Conservation (phyloP, 2,113 vertebrate species). For the Rana temporaria region DNA sequence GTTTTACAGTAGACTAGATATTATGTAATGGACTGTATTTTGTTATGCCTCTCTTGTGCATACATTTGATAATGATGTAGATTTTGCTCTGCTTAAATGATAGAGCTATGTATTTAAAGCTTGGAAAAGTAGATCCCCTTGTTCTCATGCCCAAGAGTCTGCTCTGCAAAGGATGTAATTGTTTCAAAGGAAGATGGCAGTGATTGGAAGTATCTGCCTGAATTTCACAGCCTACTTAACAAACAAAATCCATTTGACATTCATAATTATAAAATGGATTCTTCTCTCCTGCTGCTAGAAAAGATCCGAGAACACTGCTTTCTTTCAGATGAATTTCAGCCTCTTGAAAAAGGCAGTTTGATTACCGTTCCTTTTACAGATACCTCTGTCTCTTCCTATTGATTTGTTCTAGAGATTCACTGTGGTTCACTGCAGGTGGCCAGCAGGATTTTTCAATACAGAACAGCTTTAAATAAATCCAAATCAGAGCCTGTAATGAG, state of each 20-base stretch:
- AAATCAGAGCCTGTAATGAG: constrained; percentile 61
- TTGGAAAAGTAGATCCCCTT: constrained; percentile 6
- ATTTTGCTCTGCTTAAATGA: neutral
- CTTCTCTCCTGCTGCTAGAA: constrained; percentile 11
- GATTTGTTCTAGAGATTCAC: constrained; percentile 66
- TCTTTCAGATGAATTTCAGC: neutral
- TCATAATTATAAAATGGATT: constrained; percentile 58
- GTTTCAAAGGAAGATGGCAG: constrained; percentile 45
- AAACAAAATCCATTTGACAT: constrained; percentile 58
- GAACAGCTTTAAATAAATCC: constrained; percentile 67
- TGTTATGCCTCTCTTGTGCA: neutral
- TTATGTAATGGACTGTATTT: neutral
- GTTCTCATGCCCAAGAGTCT: constrained; percentile 28
- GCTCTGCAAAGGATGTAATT: constrained; percentile 53
- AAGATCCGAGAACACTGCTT: constrained; percentile 10
- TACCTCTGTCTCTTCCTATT: constrained; percentile 59
- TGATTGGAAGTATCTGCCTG: constrained; percentile 56
- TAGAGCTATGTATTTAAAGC: neutral
- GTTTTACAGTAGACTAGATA: neutral
- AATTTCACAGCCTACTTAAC: constrained; percentile 62
- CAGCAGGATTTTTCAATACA: constrained; percentile 61
- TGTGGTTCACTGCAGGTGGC: constrained; percentile 62
- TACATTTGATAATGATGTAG: neutral
- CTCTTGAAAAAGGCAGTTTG: constrained; percentile 57
- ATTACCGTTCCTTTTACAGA: constrained; percentile 64